Conservation (phyloP, 2,888 invertebrate genomes). For the Leistus spinibarbis region DNA sequence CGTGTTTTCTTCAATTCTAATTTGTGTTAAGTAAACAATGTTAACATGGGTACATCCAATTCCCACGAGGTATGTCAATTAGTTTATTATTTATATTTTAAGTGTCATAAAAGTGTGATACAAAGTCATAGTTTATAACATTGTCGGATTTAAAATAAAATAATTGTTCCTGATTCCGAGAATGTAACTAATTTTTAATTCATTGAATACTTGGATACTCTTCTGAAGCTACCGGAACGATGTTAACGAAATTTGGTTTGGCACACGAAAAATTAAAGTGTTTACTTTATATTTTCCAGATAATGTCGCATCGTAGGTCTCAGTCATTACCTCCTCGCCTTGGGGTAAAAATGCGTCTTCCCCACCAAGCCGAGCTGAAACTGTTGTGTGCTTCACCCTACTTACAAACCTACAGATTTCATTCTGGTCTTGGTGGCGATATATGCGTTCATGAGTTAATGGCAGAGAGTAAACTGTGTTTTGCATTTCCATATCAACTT, state of each 20-base stretch:
- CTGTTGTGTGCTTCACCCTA: conserved; percentile 77
- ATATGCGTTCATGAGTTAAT: conserved; percentile 92
- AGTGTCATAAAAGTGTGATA: too few species aligned
- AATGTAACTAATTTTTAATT: too few species aligned
- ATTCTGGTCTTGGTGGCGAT: conserved; percentile 89
- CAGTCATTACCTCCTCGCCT: conserved; percentile 85
- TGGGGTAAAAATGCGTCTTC: conserved; percentile 80
- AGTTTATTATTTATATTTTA: too few species aligned
- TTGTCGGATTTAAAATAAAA: too few species aligned
- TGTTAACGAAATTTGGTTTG: background rate
- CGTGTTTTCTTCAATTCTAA: background rate
- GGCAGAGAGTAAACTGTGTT: conserved; percentile 87
- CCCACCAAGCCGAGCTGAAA: conserved; percentile 76
- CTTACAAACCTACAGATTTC: conserved; percentile 81
- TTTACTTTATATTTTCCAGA: conserved; percentile 48
- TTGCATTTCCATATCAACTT: conserved; percentile 83
- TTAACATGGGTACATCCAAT: background rate
- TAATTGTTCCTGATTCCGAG: too few species aligned
- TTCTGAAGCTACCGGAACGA: too few species aligned
- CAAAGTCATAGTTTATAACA: too few species aligned
- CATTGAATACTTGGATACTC: too few species aligned
- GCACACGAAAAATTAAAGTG: background rate
- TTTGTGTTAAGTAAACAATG: background rate
- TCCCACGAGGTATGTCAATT: background rate
- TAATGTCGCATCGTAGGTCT: conserved; percentile 72